phyloP scores from a whole-genome alignment of 2,888 invertebrate species.

The Ischnus inquisitorius region DNA sequence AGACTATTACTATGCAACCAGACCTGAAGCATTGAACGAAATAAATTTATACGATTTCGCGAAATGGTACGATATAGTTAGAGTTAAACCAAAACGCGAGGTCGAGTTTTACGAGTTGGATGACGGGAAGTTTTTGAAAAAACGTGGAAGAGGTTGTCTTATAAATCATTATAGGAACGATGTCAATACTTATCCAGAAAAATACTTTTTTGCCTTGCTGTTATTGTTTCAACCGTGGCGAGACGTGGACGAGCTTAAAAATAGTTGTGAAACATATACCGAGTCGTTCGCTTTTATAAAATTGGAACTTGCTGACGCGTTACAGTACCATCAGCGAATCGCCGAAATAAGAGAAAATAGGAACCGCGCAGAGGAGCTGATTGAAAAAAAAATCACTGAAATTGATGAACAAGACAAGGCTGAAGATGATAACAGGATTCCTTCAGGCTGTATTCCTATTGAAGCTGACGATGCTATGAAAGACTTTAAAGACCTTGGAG shows the following conservation, averaged over 20 bases:
- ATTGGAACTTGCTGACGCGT: slow-evolving; percentile 57
- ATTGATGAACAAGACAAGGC: slow-evolving; percentile 28
- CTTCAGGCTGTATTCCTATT: slow-evolving; percentile 54
- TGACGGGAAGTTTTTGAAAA: background rate
- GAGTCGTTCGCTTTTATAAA: background rate
- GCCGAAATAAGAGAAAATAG: slow-evolving; percentile 46
- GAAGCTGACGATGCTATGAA: slow-evolving; percentile 46
- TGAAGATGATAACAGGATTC: slow-evolving; percentile 9
- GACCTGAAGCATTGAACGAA: slow-evolving; percentile 74
- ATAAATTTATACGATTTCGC: slow-evolving; percentile 72
- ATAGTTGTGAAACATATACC: background rate
- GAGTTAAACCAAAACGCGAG: background rate
- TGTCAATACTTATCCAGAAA: slow-evolving; percentile 71
- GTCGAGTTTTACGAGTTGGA: background rate
- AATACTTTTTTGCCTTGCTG: slow-evolving; percentile 72
- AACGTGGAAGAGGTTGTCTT: slow-evolving; percentile 58
- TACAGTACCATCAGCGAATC: slow-evolving; percentile 61
- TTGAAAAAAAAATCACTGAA: slow-evolving; percentile 43
- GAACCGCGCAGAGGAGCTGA: slow-evolving; percentile 37
- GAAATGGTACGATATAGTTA: slow-evolving; percentile 53
- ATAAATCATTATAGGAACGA: slow-evolving; percentile 74
- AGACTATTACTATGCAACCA: slow-evolving; percentile 75
- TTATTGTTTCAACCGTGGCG: slow-evolving; percentile 74
- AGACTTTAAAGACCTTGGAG: slow-evolving; percentile 6
- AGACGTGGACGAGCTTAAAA: slow-evolving; percentile 56